Base-by-base conservation (phyloP, 2,888 invertebrate species). In the Orchestes rusci region DNA sequence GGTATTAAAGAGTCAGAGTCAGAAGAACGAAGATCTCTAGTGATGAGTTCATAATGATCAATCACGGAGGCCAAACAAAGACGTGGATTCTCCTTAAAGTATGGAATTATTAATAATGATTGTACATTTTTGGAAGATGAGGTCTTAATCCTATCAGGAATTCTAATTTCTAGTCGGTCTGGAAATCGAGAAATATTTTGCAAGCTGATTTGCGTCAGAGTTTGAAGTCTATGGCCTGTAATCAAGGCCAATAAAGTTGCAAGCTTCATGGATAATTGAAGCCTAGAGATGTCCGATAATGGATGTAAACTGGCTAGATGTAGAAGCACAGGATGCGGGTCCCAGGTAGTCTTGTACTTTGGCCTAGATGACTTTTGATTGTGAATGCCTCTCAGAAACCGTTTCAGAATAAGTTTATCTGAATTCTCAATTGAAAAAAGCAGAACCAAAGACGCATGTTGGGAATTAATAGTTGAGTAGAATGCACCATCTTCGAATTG, bases 361-460 rank as follows among this genome's bases (percentile, higher is more conserved):
- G 38, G 38, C n/a, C 39, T 17, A 39, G 32, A 20, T 28, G 50
- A 48, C 17, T 20, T 43, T 44, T 39, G 27, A 4, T 43, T 36
- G 27, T 35, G 41, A 18, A 45, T 33, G 15, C 48, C 48, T 16
- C 41, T 48, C 30, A 40, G 31, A 45, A 50, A 50, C 12, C 48
- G 13, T 33, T 50, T 50, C 19, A 39, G 13, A 16, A 39, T 39
- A 27, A n/a, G 10, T 33, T 32, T 39, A 32, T 39, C 31, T 2
- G 39, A 32, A 17, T 39, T 28, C 12, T 5, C 12, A 10, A 30
- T 1, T 7, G 31, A n/a, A 39, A 39, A 39, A 39, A 39, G 12
- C 16, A 39, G 18, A 31, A 31, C 12, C 15, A 39, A n/a, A 13
- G 39, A 30, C 16, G 39, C 23, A 39, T 39, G 28, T 31, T 31